Conservation (phyloP, 2,113 vertebrate species). For the Motacilla alba region DNA sequence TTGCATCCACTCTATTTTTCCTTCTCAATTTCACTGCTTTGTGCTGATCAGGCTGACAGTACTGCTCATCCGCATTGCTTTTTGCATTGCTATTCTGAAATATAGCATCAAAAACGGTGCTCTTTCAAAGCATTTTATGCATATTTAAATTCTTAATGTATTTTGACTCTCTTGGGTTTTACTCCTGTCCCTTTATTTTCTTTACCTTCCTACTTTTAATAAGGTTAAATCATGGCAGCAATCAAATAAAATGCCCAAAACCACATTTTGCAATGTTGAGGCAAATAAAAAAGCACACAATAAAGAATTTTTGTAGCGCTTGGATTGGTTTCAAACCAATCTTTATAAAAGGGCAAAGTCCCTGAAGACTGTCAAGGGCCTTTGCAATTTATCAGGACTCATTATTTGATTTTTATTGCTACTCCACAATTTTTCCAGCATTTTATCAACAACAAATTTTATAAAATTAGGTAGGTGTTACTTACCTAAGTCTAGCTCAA, state of each 20-base stretch:
- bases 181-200: background rate
- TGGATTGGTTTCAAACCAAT: background rate
- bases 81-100: background rate
- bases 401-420: background rate
- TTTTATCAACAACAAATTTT: background rate
- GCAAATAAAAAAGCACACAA: background rate
- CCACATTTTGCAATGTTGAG: background rate
- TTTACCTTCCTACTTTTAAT: background rate
- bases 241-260: background rate
- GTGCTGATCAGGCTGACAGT: background rate
- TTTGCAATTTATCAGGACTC: background rate
- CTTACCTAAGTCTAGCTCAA: background rate
- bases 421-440: background rate
- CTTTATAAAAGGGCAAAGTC: background rate
- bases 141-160: background rate
- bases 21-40: background rate
- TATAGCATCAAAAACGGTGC: background rate
- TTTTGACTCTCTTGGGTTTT: background rate
- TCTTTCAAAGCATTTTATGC: background rate
- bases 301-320: background rate
- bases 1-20: background rate
- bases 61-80: background rate
- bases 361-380: background rate
- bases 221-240: background rate
- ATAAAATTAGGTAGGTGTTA: background rate